Percentiles rank a stretch among this genome's conserved stretches.
These are phyloP conservation scores for Tursiops truncatus DNA, from an alignment of 2,113 vertebrate genomes.

Conservation along the genomic window DNA sequence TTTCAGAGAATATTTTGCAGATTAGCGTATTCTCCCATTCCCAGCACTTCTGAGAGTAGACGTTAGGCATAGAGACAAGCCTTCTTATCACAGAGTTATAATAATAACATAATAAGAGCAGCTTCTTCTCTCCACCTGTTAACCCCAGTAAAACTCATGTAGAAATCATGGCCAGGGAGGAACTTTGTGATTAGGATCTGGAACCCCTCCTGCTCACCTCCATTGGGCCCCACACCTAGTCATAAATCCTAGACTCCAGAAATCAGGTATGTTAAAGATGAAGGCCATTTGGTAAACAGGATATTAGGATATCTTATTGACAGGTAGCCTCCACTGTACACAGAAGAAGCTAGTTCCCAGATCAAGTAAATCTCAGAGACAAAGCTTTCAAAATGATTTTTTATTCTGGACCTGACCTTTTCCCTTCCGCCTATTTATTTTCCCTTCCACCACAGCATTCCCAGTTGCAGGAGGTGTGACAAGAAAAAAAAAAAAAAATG, in stretches of 20 bases:
- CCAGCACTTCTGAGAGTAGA: neutral
- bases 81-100: neutral
- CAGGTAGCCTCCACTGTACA: neutral
- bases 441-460: constrained; percentile 2
- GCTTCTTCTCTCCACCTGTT: neutral
- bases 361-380: constrained; percentile 19
- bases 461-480: neutral
- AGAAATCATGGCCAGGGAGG: neutral
- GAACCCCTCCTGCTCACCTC: neutral
- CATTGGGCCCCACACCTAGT: neutral
- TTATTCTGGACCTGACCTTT: neutral
- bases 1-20: neutral
- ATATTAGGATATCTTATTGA: neutral
- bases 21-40: neutral
- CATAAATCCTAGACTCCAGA: neutral
- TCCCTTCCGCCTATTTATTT: constrained; percentile 20
- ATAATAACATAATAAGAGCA: neutral
- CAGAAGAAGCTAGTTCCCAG: neutral
- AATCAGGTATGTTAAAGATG: neutral
- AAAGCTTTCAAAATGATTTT: constrained; percentile 26
- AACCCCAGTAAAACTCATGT: neutral
- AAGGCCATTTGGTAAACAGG: neutral
- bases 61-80: neutral
- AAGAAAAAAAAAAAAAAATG: neutral
- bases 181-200: neutral